Evolutionary conservation across 2,888 invertebrate genomes (phyloP).

Genomic region (Chymomyza amoena): DNA sequence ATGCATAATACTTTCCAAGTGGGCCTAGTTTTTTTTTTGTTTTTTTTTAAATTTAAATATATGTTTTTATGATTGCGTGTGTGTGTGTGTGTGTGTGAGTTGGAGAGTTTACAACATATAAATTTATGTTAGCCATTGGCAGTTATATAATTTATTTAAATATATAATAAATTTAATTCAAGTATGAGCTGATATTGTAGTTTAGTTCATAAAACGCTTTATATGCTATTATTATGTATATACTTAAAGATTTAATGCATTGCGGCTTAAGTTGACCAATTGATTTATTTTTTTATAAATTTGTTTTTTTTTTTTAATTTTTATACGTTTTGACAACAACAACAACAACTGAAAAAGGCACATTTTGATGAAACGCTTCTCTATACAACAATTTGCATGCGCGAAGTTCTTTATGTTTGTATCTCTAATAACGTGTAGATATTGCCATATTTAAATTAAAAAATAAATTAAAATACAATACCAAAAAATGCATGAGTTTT

Average conservation of each 20-base stretch:
- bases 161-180: background rate
- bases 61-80: background rate
- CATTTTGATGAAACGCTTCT: conserved; percentile 74
- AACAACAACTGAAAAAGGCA: conserved; percentile 76
- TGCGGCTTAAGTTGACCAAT: background rate
- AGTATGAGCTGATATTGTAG: no score
- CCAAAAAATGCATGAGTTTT: no score
- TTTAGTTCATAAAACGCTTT: background rate
- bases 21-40: background rate
- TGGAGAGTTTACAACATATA: background rate
- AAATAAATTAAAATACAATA: background rate
- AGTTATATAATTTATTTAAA: background rate
- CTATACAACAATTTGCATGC: conserved; percentile 34
- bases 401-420: conserved; percentile 6
- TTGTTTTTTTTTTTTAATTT: background rate
- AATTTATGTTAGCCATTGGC: background rate
- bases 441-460: background rate
- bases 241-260: background rate
- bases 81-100: background rate
- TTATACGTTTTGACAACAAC: conserved; percentile 36
- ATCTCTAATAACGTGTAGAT: conserved; percentile 1
- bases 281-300: background rate
- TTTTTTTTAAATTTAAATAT: no score
- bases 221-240: background rate
- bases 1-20: background rate